Percentiles rank a stretch among this genome's conserved stretches.
Conservation (phyloP, 2,113 vertebrate genomes). For the Psammodynastes pulverulentus region DNA sequence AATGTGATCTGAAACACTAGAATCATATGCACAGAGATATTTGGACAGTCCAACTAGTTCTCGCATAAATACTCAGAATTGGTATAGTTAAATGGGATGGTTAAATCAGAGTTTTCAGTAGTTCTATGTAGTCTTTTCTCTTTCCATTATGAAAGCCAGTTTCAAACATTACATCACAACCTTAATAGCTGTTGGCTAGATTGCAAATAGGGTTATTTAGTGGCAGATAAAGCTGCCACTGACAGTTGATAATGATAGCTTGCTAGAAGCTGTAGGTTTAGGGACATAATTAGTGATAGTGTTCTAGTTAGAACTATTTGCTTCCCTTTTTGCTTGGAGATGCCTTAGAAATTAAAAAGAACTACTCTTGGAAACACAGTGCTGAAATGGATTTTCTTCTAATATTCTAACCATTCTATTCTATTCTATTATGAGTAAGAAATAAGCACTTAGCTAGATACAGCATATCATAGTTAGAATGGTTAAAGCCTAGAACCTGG, state of each 20-base stretch:
- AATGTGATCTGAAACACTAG: neutral
- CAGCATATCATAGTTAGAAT: neutral
- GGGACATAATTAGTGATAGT: neutral
- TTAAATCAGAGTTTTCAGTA: neutral
- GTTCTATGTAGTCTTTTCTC: neutral
- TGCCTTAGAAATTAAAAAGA: neutral
- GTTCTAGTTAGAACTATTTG: neutral
- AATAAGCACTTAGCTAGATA: neutral
- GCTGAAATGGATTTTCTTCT: neutral
- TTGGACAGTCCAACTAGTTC: neutral
- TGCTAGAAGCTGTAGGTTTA: neutral
- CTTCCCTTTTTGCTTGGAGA: neutral
- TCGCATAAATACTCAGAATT: neutral
- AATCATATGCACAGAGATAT: neutral
- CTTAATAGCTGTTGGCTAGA: neutral
- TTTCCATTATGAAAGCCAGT: neutral
- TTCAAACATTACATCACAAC: neutral
- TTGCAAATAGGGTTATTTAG: neutral
- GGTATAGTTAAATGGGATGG: neutral
- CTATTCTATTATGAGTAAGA: neutral
- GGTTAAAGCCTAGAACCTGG: neutral
- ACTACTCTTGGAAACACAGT: neutral
- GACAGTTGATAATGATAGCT: neutral
- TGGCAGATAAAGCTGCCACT: neutral
- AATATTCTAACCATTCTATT: neutral